These are phyloP conservation scores for Pammene fasciana DNA, from an alignment of 2,888 invertebrate species.

Conservation along the genomic window DNA sequence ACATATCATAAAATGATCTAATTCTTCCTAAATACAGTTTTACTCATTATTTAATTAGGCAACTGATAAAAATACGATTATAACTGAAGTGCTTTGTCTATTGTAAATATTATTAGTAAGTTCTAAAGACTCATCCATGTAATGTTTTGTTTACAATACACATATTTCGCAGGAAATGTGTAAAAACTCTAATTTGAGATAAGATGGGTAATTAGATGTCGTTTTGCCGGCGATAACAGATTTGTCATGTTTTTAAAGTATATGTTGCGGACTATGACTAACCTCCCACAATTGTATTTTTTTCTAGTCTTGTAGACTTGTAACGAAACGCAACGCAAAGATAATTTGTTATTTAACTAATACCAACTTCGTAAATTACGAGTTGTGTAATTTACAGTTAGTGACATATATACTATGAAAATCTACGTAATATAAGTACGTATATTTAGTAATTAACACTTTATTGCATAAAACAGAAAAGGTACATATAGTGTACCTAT, in stretches of 20 bases:
- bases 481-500: no score
- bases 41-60: slow-evolving; percentile 17
- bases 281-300: slow-evolving; percentile 13
- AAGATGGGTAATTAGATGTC: slow-evolving; percentile 27
- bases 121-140: slow-evolving; percentile 6
- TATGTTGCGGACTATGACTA: slow-evolving; percentile 13
- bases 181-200: slow-evolving; percentile 23
- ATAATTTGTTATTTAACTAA: no score
- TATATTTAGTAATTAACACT: no score
- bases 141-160: slow-evolving; percentile 5
- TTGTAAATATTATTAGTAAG: no score
- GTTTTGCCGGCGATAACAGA: slow-evolving; percentile 29
- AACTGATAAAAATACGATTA: background rate
- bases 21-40: background rate
- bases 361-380: no score
- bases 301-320: slow-evolving; percentile 7
- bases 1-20: no score
- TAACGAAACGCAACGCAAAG: background rate
- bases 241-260: slow-evolving; percentile 32
- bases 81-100: background rate
- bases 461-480: no score
- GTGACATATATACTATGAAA: no score
- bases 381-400: no score
- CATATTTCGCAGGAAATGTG: slow-evolving; percentile 19
- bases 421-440: no score